Base-by-base conservation (phyloP, 1,140 invertebrate genomes). In the Cotesia chilonis region DNA sequence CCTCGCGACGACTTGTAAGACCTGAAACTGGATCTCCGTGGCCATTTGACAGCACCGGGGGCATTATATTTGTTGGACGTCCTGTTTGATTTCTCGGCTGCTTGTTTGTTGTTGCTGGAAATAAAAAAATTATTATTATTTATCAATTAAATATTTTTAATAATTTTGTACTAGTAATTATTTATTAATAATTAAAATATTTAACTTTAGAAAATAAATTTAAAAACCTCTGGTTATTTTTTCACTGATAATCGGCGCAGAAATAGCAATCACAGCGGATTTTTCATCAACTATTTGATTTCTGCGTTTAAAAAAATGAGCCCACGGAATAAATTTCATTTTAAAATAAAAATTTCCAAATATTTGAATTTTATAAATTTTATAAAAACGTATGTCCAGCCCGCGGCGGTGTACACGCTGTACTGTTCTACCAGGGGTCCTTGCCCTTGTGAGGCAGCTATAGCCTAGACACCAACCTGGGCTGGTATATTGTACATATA, bases 1-100 rank as follows among this genome's bases (percentile, higher is more conserved):
- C 73, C 72, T 86, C 86, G 10, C 83, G 80, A 20, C 85, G 82
- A 54, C 81, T 79, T 0, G 84, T 85, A 2, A 86, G 68, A 65
- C 79, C 82, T 4, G 76, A 66, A 20, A 80, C 73, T 1, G 83
- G 73, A 9, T 84, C 85, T 35, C 80, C 79, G 70, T 86, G 84
- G 9, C 85, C 85, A 66, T 87, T 87, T 9, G 80, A 77, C 2
- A 78, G 73, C 0, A 81, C 75, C 69, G 82, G 71, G 70, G 82
- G 72, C 78, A 87, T 86, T 68, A 87, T 86, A 52, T 86, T 87
- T 0, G 86, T 88, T 28, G 83, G 84, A 5, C 86, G 81, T 74
- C 82, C 78, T 7, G 78, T 61, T 41, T 76, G 80, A 51, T 84
- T 79, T 61, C 77, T 37, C 66, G 78, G 70, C 75, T 84, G 83